Evolutionary conservation across 2,888 invertebrate genomes (phyloP).

Genomic region (Papilio demoleus): DNA sequence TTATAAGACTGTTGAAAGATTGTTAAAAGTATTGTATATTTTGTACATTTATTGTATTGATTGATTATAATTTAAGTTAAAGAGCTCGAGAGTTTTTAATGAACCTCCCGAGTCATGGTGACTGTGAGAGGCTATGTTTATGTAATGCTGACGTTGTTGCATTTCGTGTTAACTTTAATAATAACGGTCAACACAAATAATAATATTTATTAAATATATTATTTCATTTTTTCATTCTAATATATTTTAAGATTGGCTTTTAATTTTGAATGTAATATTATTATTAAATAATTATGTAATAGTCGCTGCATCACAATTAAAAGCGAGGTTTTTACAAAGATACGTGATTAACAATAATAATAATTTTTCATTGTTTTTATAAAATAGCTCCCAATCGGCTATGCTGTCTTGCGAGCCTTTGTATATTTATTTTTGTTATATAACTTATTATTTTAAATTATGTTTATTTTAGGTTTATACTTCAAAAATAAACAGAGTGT

Average conservation of each 20-base stretch:
- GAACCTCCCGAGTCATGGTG: slow-evolving; percentile 39
- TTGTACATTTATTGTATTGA: slow-evolving; percentile 78
- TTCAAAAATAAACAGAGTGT: slow-evolving; percentile 55
- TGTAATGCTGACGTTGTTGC: slow-evolving; percentile 44
- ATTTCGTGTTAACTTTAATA: slow-evolving; percentile 34
- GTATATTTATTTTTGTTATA: slow-evolving; percentile 54
- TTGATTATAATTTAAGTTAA: slow-evolving; percentile 70
- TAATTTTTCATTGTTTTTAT: slow-evolving; percentile 69
- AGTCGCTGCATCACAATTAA: slow-evolving; percentile 43
- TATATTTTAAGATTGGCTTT: slow-evolving; percentile 42
- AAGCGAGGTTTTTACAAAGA: slow-evolving; percentile 54
- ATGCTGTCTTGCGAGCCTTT: slow-evolving; percentile 45
- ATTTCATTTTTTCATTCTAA: slow-evolving; percentile 41
- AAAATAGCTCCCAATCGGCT: slow-evolving; percentile 53
- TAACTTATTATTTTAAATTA: slow-evolving; percentile 56
- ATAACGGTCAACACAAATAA: slow-evolving; percentile 30
- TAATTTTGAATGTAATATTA: slow-evolving; percentile 38
- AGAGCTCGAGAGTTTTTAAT: slow-evolving; percentile 57
- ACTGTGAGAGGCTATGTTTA: slow-evolving; percentile 63
- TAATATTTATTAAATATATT: slow-evolving; percentile 41
- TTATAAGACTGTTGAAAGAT: slow-evolving; percentile 82
- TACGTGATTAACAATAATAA: slow-evolving; percentile 60
- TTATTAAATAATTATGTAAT: slow-evolving; percentile 41
- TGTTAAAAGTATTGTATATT: slow-evolving; percentile 79
- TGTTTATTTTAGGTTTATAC: slow-evolving; percentile 67